phyloP scores from a whole-genome alignment of 2,888 invertebrate species.

The Ametastegia equiseti region DNA sequence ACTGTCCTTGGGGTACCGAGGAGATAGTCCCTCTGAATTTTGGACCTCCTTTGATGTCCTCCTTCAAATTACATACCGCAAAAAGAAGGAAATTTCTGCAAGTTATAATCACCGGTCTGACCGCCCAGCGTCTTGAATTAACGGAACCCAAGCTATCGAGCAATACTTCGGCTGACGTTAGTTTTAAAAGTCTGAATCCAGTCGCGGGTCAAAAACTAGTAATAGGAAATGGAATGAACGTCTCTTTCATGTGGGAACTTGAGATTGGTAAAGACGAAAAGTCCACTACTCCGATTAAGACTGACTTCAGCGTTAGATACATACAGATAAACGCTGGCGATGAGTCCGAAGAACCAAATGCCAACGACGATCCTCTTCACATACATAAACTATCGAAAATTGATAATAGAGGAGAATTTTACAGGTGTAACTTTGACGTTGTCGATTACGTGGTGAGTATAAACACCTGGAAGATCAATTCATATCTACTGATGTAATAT shows the following conservation, averaged over 20 bases:
- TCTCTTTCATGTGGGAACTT: constrained; percentile 91
- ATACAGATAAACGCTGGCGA: constrained; percentile 71
- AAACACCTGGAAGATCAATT: not conserved
- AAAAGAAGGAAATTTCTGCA: constrained; percentile 91
- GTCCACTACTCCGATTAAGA: constrained; percentile 77
- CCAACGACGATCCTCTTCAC: constrained; percentile 72
- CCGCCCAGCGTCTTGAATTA: constrained; percentile 72
- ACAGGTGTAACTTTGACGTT: constrained; percentile 86
- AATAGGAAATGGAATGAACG: constrained; percentile 86
- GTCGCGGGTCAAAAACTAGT: constrained; percentile 80
- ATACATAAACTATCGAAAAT: constrained; percentile 77
- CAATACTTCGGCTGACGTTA: constrained; percentile 80
- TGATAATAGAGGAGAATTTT: constrained; percentile 69
- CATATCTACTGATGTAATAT: not conserved
- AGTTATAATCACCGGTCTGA: constrained; percentile 83
- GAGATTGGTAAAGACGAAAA: constrained; percentile 73
- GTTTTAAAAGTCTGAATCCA: constrained; percentile 83
- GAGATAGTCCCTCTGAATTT: constrained; percentile 88
- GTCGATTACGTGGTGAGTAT: constrained; percentile 85
- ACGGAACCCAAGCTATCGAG: constrained; percentile 75
- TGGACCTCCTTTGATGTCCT: constrained; percentile 88
- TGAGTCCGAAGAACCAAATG: constrained; percentile 62
- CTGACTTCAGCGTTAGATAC: constrained; percentile 82
- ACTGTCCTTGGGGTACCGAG: constrained; percentile 88
- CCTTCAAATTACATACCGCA: constrained; percentile 90